Percentiles rank a stretch among this genome's conserved stretches.
These are phyloP conservation scores for Nephotettix cincticeps DNA, from an alignment of 1,140 invertebrate genomes.

Conservation along the genomic window DNA sequence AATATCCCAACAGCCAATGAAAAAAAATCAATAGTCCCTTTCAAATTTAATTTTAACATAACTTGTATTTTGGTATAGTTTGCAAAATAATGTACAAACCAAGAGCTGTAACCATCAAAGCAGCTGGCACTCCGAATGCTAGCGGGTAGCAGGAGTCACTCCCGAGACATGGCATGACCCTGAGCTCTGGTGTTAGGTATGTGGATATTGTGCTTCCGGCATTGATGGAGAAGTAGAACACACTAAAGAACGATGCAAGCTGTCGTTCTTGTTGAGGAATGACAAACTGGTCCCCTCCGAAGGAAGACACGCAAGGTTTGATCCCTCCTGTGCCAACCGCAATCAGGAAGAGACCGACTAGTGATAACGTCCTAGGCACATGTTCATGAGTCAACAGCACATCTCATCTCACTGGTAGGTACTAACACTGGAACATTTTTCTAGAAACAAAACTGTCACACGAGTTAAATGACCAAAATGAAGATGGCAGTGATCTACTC, in stretches of 20 bases:
- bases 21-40: neutral
- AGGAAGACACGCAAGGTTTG: slow-evolving; percentile 95
- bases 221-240: slow-evolving; percentile 95
- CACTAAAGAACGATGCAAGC: slow-evolving; percentile 83
- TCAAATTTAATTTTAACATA: neutral
- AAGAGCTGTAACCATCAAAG: slow-evolving; percentile 80
- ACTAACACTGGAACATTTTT: too few species aligned
- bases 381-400: too few species aligned
- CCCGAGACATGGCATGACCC: slow-evolving; percentile 81
- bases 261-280: slow-evolving; percentile 74
- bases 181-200: slow-evolving; percentile 83
- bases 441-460: too few species aligned
- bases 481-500: too few species aligned
- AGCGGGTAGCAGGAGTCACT: slow-evolving; percentile 82
- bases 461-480: too few species aligned
- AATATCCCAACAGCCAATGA: neutral
- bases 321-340: slow-evolving; percentile 94
- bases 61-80: neutral
- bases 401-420: too few species aligned
- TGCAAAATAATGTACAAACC: slow-evolving; percentile 52
- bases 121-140: slow-evolving; percentile 88
- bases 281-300: slow-evolving; percentile 95
- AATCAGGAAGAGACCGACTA: slow-evolving; percentile 80
- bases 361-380: slow-evolving; percentile 68
- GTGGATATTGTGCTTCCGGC: slow-evolving; percentile 88